phyloP scores from a whole-genome alignment of 2,888 invertebrate genomes.

The Tethea ocularis region DNA sequence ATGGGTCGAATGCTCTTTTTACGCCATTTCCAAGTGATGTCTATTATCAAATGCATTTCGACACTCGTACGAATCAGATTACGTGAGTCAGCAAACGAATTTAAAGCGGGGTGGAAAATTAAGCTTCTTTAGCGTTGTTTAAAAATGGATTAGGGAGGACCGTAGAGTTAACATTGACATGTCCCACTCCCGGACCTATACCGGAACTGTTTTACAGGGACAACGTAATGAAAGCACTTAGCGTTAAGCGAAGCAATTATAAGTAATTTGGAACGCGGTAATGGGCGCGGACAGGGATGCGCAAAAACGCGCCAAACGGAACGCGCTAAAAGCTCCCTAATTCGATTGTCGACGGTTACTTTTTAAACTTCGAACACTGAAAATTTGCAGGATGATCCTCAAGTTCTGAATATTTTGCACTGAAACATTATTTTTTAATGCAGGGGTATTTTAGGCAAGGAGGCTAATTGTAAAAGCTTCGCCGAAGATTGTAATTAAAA shows the following conservation, averaged over 20 bases:
- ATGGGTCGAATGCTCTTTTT: conserved; percentile 74
- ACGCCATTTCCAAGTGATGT: conserved; percentile 61
- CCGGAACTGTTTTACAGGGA: conserved; percentile 65
- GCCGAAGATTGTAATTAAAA: conserved; percentile 71
- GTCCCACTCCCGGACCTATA: conserved; percentile 54
- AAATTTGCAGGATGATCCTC: conserved; percentile 43
- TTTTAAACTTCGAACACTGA: conserved; percentile 65
- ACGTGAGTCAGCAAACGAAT: background rate
- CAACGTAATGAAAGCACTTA: conserved; percentile 82
- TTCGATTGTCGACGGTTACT: conserved; percentile 77
- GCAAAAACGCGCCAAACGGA: conserved; percentile 81
- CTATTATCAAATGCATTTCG: conserved; percentile 43
- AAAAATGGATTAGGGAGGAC: conserved; percentile 51
- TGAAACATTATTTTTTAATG: conserved; percentile 11
- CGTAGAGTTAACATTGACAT: conserved; percentile 60
- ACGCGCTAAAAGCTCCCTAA: conserved; percentile 82
- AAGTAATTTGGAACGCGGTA: conserved; percentile 80
- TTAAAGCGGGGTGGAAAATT: background rate
- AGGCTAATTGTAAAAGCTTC: conserved; percentile 61
- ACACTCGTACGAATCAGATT: conserved; percentile 16
- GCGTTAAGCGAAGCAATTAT: conserved; percentile 83
- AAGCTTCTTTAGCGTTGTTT: conserved; percentile 19
- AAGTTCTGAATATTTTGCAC: conserved; percentile 34
- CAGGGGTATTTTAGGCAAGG: conserved; percentile 19
- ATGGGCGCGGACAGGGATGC: conserved; percentile 80